Evolutionary conservation across 2,888 invertebrate genomes (phyloP), one percentile per base, ranked within the genome.

Genomic region (Pandemis cinnamomeana): DNA sequence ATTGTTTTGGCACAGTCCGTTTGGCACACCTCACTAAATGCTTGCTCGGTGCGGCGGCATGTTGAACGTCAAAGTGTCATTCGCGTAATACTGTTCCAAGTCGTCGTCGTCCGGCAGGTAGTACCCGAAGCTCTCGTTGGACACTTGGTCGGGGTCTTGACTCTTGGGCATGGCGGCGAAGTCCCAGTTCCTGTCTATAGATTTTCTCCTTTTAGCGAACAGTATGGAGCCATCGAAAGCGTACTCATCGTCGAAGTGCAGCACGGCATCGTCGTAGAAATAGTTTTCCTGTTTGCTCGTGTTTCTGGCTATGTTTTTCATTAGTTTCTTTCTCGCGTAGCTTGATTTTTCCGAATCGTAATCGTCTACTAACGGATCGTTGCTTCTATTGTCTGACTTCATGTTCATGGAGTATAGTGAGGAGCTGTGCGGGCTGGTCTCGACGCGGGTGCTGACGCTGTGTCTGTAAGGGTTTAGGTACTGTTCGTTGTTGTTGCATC

Each of bases 161-260:
- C 72, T 83, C 72, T 81, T 86, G 0, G 91, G 90, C 86, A 91
- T 83, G 0, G 89, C 87, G 77, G 91, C 89, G 3, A 88, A 89
- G 8, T 90, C 92, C 92, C 91, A 92, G 68, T 90, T 88, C 8
- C 81, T 83, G 20, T 91, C 90, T 2, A 90, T 78, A 72, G 91
- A 92, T 94, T 94, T 94, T 93, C 94, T 93, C 41, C 94, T 73
- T 71, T 94, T 94, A 5, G 94, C 93, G 75, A 92, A 94, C 27
- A 94, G 76, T 75, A 92, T 93, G 1, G 94, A 93, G 0, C 94
- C 94, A 71, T 94, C 94, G 78, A 94, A 92, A 0, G 92, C 91
- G 80, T 93, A 93, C 71, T 94, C 94, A 64, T 94, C 94, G 48
- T 94, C 94, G 77, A 94, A 93, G 71, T 91, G 91, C 58, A 94